phyloP scores from a whole-genome alignment of 2,888 invertebrate genomes.

The Entomobrya multifasciata region DNA sequence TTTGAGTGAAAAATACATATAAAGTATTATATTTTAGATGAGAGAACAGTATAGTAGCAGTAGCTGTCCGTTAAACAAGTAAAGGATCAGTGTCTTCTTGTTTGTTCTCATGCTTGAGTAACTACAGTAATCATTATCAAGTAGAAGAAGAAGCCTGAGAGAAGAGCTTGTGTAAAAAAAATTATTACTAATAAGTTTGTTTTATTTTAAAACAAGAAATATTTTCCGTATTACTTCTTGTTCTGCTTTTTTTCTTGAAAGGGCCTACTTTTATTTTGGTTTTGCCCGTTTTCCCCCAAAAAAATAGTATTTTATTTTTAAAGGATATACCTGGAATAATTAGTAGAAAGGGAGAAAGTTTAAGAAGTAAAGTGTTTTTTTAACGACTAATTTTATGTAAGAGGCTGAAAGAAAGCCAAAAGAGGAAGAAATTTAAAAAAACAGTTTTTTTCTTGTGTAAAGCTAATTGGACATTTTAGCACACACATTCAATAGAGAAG shows the following conservation, averaged over 20 bases:
- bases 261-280: slow-evolving; percentile 28
- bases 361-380: no score
- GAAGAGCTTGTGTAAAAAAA: no score
- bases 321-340: neutral
- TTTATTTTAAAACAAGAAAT: slow-evolving; percentile 3
- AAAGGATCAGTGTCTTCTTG: slow-evolving; percentile 1
- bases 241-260: slow-evolving; percentile 14
- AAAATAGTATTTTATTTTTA: slow-evolving; percentile 24
- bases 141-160: no score
- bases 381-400: no score
- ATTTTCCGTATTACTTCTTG: neutral
- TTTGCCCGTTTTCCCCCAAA: slow-evolving; percentile 35
- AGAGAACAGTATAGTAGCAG: slow-evolving; percentile 38
- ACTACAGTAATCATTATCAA: slow-evolving; percentile 13
- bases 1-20: slow-evolving; percentile 38
- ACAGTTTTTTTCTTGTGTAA: no score
- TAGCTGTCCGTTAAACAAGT: slow-evolving; percentile 62
- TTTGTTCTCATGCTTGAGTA: slow-evolving; percentile 30
- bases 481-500: neutral
- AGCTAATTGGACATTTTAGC: no score
- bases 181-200: slow-evolving; percentile 27
- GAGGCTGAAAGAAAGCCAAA: no score
- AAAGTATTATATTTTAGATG: slow-evolving; percentile 26
- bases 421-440: no score
- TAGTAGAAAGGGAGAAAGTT: neutral